Percentiles rank a stretch among this genome's conserved stretches.
Evolutionary conservation across 64 coral and sea anemone genomes (phyloP).

Genomic region (Pocillopora verrucosa): DNA sequence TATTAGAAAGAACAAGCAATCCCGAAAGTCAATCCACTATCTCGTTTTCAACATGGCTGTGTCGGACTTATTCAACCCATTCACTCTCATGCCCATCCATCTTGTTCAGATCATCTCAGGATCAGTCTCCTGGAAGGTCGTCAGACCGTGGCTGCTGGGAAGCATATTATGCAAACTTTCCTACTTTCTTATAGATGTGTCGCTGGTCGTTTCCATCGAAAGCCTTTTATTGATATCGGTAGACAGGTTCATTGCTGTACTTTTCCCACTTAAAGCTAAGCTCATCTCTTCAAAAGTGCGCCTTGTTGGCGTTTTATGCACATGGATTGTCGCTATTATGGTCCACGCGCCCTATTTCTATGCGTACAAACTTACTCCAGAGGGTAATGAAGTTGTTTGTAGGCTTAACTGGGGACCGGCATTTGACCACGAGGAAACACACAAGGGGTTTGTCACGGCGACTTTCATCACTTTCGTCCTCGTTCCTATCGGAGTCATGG

Average conservation of each 20-base stretch:
- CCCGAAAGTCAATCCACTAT: slow-evolving; percentile 7
- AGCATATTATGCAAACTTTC: slow-evolving; percentile 8
- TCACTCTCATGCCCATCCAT: background rate
- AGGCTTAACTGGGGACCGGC: background rate
- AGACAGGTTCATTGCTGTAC: slow-evolving; percentile 7
- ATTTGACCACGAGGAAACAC: slow-evolving; percentile 3
- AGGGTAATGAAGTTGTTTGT: background rate
- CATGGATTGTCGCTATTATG: background rate
- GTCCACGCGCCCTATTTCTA: slow-evolving; percentile 7
- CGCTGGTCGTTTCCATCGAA: background rate
- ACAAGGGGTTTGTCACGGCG: background rate
- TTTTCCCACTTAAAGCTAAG: slow-evolving; percentile 4
- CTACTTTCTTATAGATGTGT: slow-evolving; percentile 17
- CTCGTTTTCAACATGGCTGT: slow-evolving; percentile 22
- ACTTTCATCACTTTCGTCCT: background rate
- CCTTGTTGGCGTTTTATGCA: background rate
- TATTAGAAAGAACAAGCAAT: slow-evolving; percentile 16
- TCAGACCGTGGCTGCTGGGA: background rate
- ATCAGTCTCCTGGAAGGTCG: background rate
- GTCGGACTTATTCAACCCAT: background rate
- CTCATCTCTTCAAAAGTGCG: background rate
- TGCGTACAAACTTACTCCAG: background rate
- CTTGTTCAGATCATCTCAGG: background rate
- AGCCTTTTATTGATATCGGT: slow-evolving; percentile 6
- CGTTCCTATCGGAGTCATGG: background rate